Conservation (phyloP, 2,113 vertebrate species). For the Protomyctophum bolini region DNA sequence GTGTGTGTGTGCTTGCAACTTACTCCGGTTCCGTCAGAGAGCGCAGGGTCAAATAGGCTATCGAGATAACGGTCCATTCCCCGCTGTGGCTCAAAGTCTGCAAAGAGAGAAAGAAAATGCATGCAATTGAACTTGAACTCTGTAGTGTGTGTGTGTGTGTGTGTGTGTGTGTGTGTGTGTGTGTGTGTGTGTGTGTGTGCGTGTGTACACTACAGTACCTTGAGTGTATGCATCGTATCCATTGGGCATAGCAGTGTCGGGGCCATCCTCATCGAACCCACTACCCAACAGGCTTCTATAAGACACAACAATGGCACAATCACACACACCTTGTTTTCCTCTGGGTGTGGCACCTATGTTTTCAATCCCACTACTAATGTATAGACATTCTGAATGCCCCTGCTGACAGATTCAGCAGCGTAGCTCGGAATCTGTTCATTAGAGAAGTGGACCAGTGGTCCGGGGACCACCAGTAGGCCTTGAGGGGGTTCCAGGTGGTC, state of each 20-base stretch:
- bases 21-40: constrained; percentile 89
- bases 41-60: constrained; percentile 92
- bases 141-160: constrained; percentile 13
- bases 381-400: too few species aligned
- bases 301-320: constrained; percentile 1
- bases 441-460: too few species aligned
- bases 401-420: too few species aligned
- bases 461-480: too few species aligned
- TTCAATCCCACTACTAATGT: too few species aligned
- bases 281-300: constrained; percentile 83
- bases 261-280: constrained; percentile 79
- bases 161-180: constrained; percentile 27
- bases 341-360: too few species aligned
- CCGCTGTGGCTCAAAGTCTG: constrained; percentile 79
- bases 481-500: too few species aligned
- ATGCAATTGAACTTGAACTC: neutral
- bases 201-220: constrained; percentile 64
- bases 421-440: too few species aligned
- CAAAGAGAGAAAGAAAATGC: constrained; percentile 7
- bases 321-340: too few species aligned
- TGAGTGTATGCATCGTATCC: constrained; percentile 38
- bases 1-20: constrained; percentile 27
- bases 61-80: constrained; percentile 94
- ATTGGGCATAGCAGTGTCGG: constrained; percentile 68
- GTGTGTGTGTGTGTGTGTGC: constrained; percentile 34